Evolutionary conservation across 1,140 invertebrate genomes (phyloP).

Genomic region (Grapholita molesta): DNA sequence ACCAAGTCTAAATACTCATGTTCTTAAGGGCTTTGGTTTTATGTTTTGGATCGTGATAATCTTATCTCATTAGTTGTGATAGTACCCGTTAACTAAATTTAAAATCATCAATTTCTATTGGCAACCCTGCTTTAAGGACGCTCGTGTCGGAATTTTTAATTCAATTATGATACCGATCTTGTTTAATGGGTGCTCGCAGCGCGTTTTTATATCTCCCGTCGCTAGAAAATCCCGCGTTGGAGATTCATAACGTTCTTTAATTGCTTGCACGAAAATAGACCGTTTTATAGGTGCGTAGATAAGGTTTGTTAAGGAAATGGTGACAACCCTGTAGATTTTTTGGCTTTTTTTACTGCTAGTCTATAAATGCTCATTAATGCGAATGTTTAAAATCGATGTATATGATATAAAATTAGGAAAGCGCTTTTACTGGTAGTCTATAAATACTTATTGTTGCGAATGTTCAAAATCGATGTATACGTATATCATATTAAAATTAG

Average conservation of each 20-base stretch:
- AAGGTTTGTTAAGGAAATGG: background rate
- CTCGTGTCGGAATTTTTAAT: conserved; percentile 75
- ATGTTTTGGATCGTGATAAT: too few relatives aligned
- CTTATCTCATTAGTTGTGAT: background rate
- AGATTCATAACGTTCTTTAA: conserved; percentile 43
- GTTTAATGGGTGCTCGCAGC: conserved; percentile 63
- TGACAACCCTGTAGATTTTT: background rate
- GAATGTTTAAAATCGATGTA: too few relatives aligned
- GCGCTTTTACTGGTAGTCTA: too few relatives aligned
- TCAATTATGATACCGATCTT: conserved; percentile 75
- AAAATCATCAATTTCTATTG: conserved; percentile 16
- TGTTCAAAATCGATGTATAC: too few relatives aligned
- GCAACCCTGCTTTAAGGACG: conserved; percentile 27
- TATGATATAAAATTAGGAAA: too few relatives aligned
- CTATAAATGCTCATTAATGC: too few relatives aligned
- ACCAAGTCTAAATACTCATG: background rate
- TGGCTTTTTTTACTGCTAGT: background rate
- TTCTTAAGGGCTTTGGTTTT: too few relatives aligned
- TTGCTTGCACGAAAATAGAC: conserved; percentile 30
- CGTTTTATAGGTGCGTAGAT: conserved; percentile 9
- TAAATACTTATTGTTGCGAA: too few relatives aligned
- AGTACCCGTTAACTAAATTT: background rate
- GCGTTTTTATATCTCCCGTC: conserved; percentile 41
- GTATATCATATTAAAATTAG: too few relatives aligned
- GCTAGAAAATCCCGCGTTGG: conserved; percentile 31